phyloP scores from a whole-genome alignment of 2,797 vertebrate genomes.

The Sorex maritimensis region DNA sequence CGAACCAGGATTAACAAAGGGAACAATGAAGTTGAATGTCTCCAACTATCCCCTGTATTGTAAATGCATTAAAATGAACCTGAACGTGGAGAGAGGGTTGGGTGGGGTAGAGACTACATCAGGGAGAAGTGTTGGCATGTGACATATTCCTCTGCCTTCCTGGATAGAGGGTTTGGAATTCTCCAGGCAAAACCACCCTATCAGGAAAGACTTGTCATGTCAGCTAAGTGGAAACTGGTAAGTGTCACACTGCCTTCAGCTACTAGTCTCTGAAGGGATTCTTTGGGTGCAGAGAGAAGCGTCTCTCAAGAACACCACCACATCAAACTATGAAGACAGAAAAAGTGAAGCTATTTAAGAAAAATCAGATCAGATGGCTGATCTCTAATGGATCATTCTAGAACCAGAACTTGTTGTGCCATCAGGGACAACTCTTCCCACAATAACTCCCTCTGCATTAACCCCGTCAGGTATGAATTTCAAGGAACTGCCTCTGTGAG shows the following conservation, averaged over 20 bases:
- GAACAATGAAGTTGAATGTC: constrained; percentile 12
- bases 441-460: background rate
- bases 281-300: background rate
- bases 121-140: background rate
- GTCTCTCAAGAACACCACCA: background rate
- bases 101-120: background rate
- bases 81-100: background rate
- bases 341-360: background rate
- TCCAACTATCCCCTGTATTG: background rate
- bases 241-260: background rate
- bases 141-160: background rate
- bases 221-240: background rate
- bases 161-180: background rate
- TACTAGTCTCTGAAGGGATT: background rate
- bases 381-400: background rate
- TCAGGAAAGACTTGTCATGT: background rate
- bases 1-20: background rate
- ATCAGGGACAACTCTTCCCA: background rate
- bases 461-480: background rate
- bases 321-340: background rate
- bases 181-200: background rate
- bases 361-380: too few relatives aligned
- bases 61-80: background rate
- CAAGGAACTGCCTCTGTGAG: background rate
- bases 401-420: background rate